Percentiles rank a stretch among this genome's conserved stretches.
These are phyloP conservation scores for Epizoanthus illoricatus DNA, from an alignment of 92 coral and sea anemone species.

Conservation along the genomic window DNA sequence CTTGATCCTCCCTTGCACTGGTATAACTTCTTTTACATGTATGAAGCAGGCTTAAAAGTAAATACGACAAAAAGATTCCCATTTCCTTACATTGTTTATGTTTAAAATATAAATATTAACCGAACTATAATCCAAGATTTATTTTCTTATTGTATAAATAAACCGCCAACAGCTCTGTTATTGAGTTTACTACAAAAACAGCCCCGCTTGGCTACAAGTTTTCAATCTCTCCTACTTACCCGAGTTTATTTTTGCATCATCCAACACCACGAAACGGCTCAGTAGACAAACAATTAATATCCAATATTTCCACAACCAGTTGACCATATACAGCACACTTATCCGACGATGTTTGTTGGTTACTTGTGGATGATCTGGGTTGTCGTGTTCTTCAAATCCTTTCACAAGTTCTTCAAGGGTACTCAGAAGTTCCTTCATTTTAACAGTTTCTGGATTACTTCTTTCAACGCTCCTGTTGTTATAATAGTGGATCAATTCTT, in stretches of 20 bases:
- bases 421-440: neutral
- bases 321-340: neutral
- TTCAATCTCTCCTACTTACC: conserved; percentile 8
- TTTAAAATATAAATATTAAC: no score
- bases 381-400: neutral
- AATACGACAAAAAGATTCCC: no score
- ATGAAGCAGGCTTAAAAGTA: no score
- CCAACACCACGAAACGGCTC: neutral
- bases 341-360: neutral
- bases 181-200: neutral
- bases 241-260: neutral
- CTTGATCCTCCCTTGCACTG: no score
- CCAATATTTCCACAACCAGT: neutral
- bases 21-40: no score
- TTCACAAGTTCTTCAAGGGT: neutral
- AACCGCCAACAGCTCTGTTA: neutral
- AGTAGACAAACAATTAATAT: neutral
- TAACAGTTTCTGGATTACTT: neutral
- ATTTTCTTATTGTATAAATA: no score
- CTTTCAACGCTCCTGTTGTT: neutral
- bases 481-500: neutral
- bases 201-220: neutral
- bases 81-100: no score
- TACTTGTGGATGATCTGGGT: neutral
- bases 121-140: no score